phyloP scores from a whole-genome alignment of 2,888 invertebrate genomes.

The Cataglyphis albicans region DNA sequence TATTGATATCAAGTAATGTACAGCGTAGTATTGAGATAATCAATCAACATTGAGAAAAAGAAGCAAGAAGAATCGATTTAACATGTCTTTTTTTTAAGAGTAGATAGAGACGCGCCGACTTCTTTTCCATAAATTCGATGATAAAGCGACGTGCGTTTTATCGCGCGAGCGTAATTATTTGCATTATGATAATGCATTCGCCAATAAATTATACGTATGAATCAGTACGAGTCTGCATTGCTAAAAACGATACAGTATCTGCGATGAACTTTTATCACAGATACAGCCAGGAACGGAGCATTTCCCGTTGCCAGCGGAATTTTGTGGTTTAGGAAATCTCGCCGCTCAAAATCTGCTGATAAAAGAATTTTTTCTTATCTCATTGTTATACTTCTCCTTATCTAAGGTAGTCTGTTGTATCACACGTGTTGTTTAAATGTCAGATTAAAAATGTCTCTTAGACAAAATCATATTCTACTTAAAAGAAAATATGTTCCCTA shows the following conservation, averaged over 20 bases:
- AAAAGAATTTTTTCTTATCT: background rate
- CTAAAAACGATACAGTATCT: background rate
- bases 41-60: too few species aligned
- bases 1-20: too few species aligned
- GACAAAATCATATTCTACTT: background rate
- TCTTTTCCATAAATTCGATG: conserved; percentile 1
- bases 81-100: too few species aligned
- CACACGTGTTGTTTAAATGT: background rate
- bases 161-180: conserved; percentile 52
- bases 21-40: too few species aligned
- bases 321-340: conserved; percentile 7
- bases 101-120: background rate
- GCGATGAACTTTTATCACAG: conserved; percentile 1
- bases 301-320: conserved; percentile 22
- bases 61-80: too few species aligned
- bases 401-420: background rate
- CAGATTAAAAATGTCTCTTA: background rate
- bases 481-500: too few species aligned
- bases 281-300: background rate
- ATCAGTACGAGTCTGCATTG: conserved; percentile 20
- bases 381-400: background rate
- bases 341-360: background rate
- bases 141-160: conserved; percentile 32
- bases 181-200: conserved; percentile 48
- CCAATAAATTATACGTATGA: conserved; percentile 39